These are phyloP conservation scores for Watsonalla cultraria DNA, from an alignment of 2,888 invertebrate species.

Conservation along the genomic window DNA sequence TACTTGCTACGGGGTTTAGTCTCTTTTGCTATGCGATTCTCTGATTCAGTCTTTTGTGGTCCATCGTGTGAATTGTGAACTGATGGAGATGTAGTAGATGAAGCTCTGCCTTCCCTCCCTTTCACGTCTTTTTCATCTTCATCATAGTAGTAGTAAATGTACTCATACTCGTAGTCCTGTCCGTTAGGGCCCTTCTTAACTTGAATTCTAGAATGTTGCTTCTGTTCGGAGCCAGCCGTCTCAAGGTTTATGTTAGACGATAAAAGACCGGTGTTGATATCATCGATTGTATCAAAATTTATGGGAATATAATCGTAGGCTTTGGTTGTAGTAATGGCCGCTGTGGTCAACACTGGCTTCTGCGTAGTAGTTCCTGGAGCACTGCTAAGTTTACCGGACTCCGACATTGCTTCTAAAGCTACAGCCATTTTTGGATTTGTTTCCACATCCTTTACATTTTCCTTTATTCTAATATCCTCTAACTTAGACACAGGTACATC, in stretches of 20 bases:
- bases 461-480: constrained; percentile 69
- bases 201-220: constrained; percentile 85
- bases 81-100: constrained; percentile 42
- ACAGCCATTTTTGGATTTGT: constrained; percentile 67
- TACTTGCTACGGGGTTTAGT: constrained; percentile 75
- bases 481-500: constrained; percentile 69
- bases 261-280: constrained; percentile 66
- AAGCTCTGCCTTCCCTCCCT: constrained; percentile 31
- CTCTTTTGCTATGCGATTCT: constrained; percentile 62
- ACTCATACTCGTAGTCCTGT: constrained; percentile 94
- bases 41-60: constrained; percentile 71
- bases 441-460: constrained; percentile 69
- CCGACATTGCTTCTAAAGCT: constrained; percentile 67
- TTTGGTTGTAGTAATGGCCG: constrained; percentile 53
- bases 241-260: constrained; percentile 77
- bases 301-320: constrained; percentile 67
- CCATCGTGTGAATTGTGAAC: constrained; percentile 80
- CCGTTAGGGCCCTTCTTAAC: constrained; percentile 94
- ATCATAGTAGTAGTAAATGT: constrained; percentile 94
- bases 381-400: constrained; percentile 65
- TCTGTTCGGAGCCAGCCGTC: constrained; percentile 83
- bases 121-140: constrained; percentile 82
- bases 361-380: constrained; percentile 71
- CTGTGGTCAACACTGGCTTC: constrained; percentile 77
- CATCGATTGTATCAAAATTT: constrained; percentile 72